These are phyloP conservation scores for Drosophila rufa DNA, from an alignment of 1,140 invertebrate genomes.

Conservation along the genomic window DNA sequence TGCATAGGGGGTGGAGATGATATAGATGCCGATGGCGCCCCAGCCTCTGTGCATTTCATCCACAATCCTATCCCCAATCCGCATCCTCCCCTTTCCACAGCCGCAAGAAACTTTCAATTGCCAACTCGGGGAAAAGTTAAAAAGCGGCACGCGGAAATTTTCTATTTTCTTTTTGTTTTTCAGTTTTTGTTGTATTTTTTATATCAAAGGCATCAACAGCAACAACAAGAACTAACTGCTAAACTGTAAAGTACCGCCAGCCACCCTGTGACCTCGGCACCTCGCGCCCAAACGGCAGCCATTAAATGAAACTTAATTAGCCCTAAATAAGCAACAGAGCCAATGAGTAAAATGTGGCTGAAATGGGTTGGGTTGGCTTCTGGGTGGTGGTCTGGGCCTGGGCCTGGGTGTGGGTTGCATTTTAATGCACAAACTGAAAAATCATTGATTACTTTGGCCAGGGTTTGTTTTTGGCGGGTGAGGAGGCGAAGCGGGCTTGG, in stretches of 20 bases:
- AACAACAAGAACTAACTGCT: conserved; percentile 45
- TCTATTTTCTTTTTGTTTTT: conserved; percentile 44
- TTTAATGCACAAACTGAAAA: conserved; percentile 70
- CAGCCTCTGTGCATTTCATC: not conserved
- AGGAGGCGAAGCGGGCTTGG: not conserved
- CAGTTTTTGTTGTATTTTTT: conserved; percentile 16
- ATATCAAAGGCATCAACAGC: conserved; percentile 19
- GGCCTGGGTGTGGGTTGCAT: conserved; percentile 28
- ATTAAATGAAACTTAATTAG: conserved; percentile 74
- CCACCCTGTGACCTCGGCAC: conserved; percentile 40
- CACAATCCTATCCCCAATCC: conserved; percentile 18
- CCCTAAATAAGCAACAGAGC: conserved; percentile 67
- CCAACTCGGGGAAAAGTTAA: conserved; percentile 58
- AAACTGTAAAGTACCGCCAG: conserved; percentile 54
- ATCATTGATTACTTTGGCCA: conserved; percentile 68
- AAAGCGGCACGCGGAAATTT: conserved; percentile 55
- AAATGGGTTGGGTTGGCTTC: conserved; percentile 25
- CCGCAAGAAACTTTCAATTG: conserved; percentile 57
- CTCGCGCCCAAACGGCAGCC: conserved; percentile 44
- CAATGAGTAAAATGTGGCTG: conserved; percentile 51
- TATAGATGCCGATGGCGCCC: not conserved
- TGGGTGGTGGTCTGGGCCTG: not conserved
- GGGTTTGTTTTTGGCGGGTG: conserved; percentile 6
- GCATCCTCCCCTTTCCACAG: conserved; percentile 12
- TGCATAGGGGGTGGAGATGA: conserved; percentile 16